Evolutionary conservation across 1,140 invertebrate genomes (phyloP), one percentile per base, ranked within the genome.

Genomic region (Trachymyrmex septentrionalis): DNA sequence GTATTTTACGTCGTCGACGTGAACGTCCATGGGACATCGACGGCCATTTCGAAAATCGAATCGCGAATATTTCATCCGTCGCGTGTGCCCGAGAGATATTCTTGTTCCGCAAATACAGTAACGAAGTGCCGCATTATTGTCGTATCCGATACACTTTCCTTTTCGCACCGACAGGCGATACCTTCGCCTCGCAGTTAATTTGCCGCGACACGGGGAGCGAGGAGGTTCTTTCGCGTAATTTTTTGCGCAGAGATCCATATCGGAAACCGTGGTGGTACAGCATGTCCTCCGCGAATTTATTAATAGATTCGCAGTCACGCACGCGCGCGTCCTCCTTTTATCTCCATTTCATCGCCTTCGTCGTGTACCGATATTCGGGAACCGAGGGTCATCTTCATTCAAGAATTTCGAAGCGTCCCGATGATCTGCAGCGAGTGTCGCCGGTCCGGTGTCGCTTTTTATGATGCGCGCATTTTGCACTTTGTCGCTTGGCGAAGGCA

Each of bases 221-320:
- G 12, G 9, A 16, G 21, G n/a, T n/a, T 21, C 67, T 3, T 59
- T 48, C 34, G 66, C 21, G 24, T 24, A 30, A 16, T 24, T 63
- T 84, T 50, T 72, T 73, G 67, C n/a, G 63, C 66, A 34, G 24
- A 72, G 78, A 82, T 82, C 21, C 21, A 12, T 48, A 82, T 82
- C 78, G 27, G 16, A 24, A 21, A 59, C 71, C 30, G 4, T 16
- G 30, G 9, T 16, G 64, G 5, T 34, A 64, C 63, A n/a, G 7
- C 48, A 30, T 44, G 64, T 44, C 24, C 34, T 12, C 30, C 34
- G 80, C 38, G 30, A 84, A 84, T 84, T 84, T 73, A 84, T 84
- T 84, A 84, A 84, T 84, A 71, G 14, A 84, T 84, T 73, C 67
- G 38, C 38, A 53, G 80, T 84, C 80, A 73, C 80, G 69, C 55